A percentile compares a stretch with the other conserved stretches of the same genome.
Conservation (phyloP, 2,797 vertebrate genomes). For the Cuniculus paca region DNA sequence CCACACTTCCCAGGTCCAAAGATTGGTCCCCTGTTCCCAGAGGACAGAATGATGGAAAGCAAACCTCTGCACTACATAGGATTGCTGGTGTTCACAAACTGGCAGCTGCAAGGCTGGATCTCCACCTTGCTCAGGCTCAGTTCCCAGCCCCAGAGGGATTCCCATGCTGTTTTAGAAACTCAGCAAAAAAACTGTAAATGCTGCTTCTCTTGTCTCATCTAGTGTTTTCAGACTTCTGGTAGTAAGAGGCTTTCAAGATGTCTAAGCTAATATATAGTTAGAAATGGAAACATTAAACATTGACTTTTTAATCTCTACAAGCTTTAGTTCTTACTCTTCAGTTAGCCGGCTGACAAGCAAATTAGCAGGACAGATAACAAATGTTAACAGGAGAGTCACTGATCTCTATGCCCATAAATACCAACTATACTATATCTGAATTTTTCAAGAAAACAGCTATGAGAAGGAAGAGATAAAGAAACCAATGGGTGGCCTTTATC, state of each 20-base stretch:
- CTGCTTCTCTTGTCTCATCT: background rate
- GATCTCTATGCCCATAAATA: background rate
- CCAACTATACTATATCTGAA: background rate
- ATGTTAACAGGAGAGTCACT: background rate
- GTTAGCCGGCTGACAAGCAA: slow-evolving; percentile 38
- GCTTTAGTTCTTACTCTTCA: background rate
- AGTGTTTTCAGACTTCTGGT: background rate
- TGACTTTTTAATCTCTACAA: background rate
- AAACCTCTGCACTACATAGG: background rate
- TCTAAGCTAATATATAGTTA: background rate
- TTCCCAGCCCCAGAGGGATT: background rate
- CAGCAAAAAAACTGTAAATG: background rate
- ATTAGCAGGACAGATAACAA: background rate
- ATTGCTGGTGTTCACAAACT: background rate
- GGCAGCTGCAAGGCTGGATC: background rate
- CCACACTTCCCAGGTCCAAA: background rate
- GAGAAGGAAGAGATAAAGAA: background rate
- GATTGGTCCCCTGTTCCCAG: background rate
- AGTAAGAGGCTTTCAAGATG: background rate
- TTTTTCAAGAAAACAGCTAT: background rate
- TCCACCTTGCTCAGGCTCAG: background rate
- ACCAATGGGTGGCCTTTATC: background rate
- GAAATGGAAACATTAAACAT: slow-evolving; percentile 9
- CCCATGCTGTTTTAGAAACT: background rate
- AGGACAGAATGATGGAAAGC: background rate